Evolutionary conservation across 1,140 invertebrate genomes (phyloP), one percentile per base, ranked within the genome.

Genomic region (Physella acuta): DNA sequence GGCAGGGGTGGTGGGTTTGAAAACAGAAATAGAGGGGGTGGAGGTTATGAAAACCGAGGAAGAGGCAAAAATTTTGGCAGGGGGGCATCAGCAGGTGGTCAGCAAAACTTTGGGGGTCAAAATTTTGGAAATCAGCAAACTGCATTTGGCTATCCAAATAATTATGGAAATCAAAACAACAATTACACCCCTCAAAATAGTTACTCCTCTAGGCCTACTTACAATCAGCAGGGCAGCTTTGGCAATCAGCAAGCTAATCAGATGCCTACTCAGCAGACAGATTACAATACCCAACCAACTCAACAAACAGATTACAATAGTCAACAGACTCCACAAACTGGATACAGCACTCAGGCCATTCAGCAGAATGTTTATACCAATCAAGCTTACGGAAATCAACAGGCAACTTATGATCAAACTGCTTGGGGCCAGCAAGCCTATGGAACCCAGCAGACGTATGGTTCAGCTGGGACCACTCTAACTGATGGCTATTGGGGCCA

Each of bases 1-100:
- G 28, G 62, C n/a, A 30, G 62, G 33, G 16, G 39, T 31, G 62
- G 62, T 49, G 44, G 44, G 2, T 61, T 44, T 61, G 59, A 61
- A 17, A 26, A 8, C 26, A 36, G 34, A 44, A 26, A 24, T 34
- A 61, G 2, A 28, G 59, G 36, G 17, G 26, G 20, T 20, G 56
- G 24, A n/a, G 33, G 2, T 60, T 60, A 16, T 28, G 24, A 34
- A 49, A 31, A 26, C 8, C 8, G 31, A 58, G 26, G 56, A 4
- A 26, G 26, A 3, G 28, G 37, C 28, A 26, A 39, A 16, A 63
- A 49, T 30, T 63, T 44, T 63, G 61, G 61, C 39, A 51, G 61
- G 39, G 53, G 30, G n/a, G 56, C 16, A 58, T 58, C 17, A 34
- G 56, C 30, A 34, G 33, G 39, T 4, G 28, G 4, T 5, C 59